These are phyloP conservation scores for Cephus sareptanus DNA, from an alignment of 2,888 invertebrate species.

Conservation along the genomic window DNA sequence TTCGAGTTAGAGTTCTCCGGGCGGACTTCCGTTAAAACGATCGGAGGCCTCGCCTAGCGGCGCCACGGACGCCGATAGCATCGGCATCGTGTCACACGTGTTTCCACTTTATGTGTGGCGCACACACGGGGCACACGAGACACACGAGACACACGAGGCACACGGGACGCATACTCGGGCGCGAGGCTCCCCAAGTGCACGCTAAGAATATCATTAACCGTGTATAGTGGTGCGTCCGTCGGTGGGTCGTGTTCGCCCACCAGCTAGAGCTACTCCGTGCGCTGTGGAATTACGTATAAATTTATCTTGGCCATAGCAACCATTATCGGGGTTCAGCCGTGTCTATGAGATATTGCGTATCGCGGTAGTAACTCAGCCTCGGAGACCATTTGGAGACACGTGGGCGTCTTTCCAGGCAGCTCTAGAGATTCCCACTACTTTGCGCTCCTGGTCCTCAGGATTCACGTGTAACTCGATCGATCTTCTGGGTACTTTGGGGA, in stretches of 20 bases:
- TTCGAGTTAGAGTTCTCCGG: constrained; percentile 47
- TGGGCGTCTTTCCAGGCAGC: too few species aligned
- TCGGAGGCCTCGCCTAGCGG: constrained; percentile 35
- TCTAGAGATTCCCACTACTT: too few species aligned
- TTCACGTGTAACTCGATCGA: too few species aligned
- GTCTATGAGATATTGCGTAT: too few species aligned
- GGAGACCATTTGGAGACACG: too few species aligned
- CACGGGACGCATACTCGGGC: too few species aligned
- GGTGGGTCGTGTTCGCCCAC: constrained; percentile 4
- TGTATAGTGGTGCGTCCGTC: background rate
- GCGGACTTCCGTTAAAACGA: constrained; percentile 53
- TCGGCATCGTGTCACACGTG: constrained; percentile 47
- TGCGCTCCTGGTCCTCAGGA: too few species aligned
- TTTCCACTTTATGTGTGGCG: constrained; percentile 48
- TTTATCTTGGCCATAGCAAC: background rate
- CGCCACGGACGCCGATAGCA: constrained; percentile 48
- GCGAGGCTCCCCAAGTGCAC: background rate
- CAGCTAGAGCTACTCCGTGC: background rate
- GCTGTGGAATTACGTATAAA: background rate
- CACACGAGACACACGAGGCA: background rate
- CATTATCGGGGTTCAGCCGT: too few species aligned
- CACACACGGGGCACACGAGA: background rate
- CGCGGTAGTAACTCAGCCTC: too few species aligned
- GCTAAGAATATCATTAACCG: constrained; percentile 23
- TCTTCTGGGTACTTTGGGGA: too few species aligned